Base-by-base conservation (phyloP, 1,140 invertebrate species). In the Bombus breviceps region DNA sequence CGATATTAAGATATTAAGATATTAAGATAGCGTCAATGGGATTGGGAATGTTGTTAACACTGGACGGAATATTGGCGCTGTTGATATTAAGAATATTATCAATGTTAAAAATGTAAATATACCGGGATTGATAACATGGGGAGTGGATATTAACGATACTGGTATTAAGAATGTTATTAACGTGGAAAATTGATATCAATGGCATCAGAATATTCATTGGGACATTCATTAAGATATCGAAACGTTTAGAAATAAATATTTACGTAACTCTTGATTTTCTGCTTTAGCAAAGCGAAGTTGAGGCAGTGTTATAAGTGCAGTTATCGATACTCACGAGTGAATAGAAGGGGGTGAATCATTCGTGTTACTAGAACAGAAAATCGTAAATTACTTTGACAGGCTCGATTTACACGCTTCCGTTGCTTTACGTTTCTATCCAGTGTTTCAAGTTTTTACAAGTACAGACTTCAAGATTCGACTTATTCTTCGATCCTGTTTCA, bases 361-460 rank as follows among this genome's bases (percentile, higher is more conserved):
- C 8, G n/a, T 18, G 39, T 71, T 71, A 41, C 28, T n/a, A 41
- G 6, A 41, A 71, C 69, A 71, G 69, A 41, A 71, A 72, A 72
- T 41, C 69, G 39, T 72, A 72, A 72, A 72, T 72, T 72, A 72
- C 69, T n/a, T 41, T 72, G 69, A 41, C 69, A 72, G 69, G 13
- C 39, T 72, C 12, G 39, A n/a, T 72, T 72, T 41, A n/a, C 22
- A 28, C 10, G 22, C 22, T 39, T 37, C 68, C 1, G 47, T 53
- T 69, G 28, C 18, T 69, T 0, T 39, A 3, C 13, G 1, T 41
- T 15, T 15, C 39, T 3, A 41, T n/a, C 6, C 28, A 41, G 25
- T 6, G 28, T 18, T 72, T 18, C 39, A 4, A 25, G 4, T 1
- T 69, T 25, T 69, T 4, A 0, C 0, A 25, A 39, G 9, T 37